phyloP scores from a whole-genome alignment of 2,797 vertebrate species.

The Anabacerthia variegaticeps region DNA sequence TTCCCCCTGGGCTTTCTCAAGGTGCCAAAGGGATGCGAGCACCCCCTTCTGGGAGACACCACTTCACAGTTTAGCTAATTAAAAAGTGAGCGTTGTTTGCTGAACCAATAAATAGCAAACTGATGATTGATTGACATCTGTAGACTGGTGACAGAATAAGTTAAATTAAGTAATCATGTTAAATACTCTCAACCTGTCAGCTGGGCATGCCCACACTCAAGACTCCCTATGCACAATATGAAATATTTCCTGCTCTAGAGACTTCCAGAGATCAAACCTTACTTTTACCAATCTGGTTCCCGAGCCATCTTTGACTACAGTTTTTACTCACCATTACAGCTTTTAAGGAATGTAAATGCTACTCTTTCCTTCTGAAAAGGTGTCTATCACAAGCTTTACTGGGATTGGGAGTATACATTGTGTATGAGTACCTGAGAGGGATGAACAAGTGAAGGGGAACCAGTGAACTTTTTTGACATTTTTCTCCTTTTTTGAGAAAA shows the following conservation, averaged over 20 bases:
- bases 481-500: background rate
- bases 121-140: background rate
- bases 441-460: background rate
- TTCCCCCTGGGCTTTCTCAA: background rate
- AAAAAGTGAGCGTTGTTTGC: background rate
- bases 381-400: background rate
- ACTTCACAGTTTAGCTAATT: background rate
- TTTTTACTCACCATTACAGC: background rate
- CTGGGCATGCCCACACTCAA: background rate
- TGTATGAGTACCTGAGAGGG: background rate
- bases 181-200: background rate
- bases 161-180: background rate
- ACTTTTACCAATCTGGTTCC: background rate
- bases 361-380: background rate
- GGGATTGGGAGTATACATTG: accelerated
- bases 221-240: background rate
- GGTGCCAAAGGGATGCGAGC: background rate
- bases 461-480: background rate
- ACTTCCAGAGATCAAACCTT: background rate
- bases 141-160: background rate
- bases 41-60: background rate
- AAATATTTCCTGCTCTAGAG: background rate
- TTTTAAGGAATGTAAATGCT: background rate
- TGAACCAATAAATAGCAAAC: background rate
- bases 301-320: background rate